Evolutionary conservation across 2,797 vertebrate species (phyloP), one percentile per base, ranked within the genome.

Genomic region (Lates japonicus): DNA sequence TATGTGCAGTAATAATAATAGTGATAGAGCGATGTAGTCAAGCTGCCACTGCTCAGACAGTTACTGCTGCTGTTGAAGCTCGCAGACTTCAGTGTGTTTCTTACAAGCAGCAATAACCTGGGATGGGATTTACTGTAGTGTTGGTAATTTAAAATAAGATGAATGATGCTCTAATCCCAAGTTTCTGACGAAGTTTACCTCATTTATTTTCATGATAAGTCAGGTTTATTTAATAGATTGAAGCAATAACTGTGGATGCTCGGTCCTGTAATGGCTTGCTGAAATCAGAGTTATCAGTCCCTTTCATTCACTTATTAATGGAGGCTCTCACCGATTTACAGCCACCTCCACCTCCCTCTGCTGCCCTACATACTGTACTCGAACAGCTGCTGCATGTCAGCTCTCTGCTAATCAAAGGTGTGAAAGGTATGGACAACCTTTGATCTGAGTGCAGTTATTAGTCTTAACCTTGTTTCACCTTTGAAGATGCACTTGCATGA

Each of bases 331-430:
- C 25, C 1, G 0, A 71, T 46, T 71, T 41, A 41, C 61, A 69
- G 6, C 55, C 35, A 4, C 62, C 9, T 58, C 8, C 61, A n/a
- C 67, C 35, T 68, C 75, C 74, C 37, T 11, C 73, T 31, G 54
- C 73, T 77, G 71, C 67, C 78, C 29, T 78, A 75, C 67, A 71
- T 75, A 59, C 75, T 79, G 49, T n/a, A 58, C 51, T 29, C 35
- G 3, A 57, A 70, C 72, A 82, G 83, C 80, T 84, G 85, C 81
- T 75, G 64, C 82, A 57, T 25, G 72, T 78, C 81, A 64, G 72
- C 25, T 9, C 74, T 52, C 52, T 39, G 52, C 7, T 48, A 51
- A 82, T 82, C 69, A 76, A 52, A 75, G 68, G 8, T 48, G 39
- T 11, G 59, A 64, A 51, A 51, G 62, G 22, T 59, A 17, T 64